Conservation (phyloP, 2,888 invertebrate genomes). For the Philereme vetulata region DNA sequence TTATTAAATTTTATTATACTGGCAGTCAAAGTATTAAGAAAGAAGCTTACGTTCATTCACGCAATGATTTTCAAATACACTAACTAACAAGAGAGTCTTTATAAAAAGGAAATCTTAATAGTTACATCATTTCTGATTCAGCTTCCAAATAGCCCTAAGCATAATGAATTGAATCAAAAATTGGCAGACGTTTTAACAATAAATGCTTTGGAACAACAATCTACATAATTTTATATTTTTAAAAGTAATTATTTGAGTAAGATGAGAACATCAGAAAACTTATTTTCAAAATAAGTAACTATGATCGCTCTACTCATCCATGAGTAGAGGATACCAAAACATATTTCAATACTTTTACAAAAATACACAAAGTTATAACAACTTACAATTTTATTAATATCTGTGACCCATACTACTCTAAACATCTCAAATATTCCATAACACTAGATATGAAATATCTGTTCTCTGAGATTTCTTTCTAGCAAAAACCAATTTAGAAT, state of each 20-base stretch:
- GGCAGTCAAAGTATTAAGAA: conserved; percentile 52
- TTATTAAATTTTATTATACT: conserved; percentile 40
- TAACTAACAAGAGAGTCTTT: conserved; percentile 47
- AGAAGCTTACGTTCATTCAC: conserved; percentile 29
- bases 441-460: conserved; percentile 41
- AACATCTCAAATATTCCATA: conserved; percentile 36
- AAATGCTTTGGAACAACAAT: conserved; percentile 66
- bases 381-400: conserved; percentile 6
- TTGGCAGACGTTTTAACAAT: conserved; percentile 30
- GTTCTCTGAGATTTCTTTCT: conserved; percentile 54
- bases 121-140: conserved; percentile 3
- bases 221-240: conserved; percentile 17
- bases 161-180: neutral
- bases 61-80: conserved; percentile 27
- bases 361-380: conserved; percentile 20
- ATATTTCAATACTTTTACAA: conserved; percentile 6
- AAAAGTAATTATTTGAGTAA: conserved; percentile 1
- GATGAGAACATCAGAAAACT: conserved; percentile 5
- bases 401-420: conserved; percentile 35
- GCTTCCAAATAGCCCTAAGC: conserved; percentile 8
- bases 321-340: neutral
- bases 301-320: neutral
- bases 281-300: conserved; percentile 16
- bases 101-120: conserved; percentile 32
- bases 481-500: conserved; percentile 59